Base-by-base conservation (phyloP, 2,888 invertebrate species). In the Amorpha juglandis region DNA sequence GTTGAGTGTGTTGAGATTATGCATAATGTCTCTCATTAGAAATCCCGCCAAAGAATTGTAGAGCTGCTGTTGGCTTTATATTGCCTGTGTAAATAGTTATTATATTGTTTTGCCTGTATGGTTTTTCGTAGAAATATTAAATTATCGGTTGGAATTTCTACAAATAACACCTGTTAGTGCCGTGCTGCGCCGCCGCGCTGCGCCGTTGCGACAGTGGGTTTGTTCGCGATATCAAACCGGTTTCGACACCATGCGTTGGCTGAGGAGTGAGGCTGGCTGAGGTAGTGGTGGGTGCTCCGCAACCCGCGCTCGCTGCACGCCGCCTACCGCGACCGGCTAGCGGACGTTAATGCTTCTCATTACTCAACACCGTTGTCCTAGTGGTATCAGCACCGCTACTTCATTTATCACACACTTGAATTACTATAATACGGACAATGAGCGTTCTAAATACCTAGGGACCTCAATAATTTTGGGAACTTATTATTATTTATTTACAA, bases 121-220 rank as follows among this genome's bases (percentile, higher is more conserved):
- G 68, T 72, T 74, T 75, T 73, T 72, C 73, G 71, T 73, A 73
- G 71, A 77, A 71, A 75, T 77, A 76, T 81, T 79, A 73, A 77
- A 78, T 82, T 83, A 81, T 85, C 75, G 78, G 69, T 75, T 78
- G 82, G 84, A 85, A 89, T 89, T 88, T 86, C 81, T 83, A 85
- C 84, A 84, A 88, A 87, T 79, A 84, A 84, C 91, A 90, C 88
- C 88, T 89, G 91, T 88, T 81, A 74, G 80, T 27, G 27, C 74
- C n/a, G n/a, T n/a, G 70, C 74, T 9, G 38, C 38, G 38, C 76
- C 77, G 83, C 89, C 89, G 87, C 74, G 70, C 74, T 7, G 35
- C 35, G 35, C 76, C 77, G 83, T 89, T 90, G 87, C 89, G 84
- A 88, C 85, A 87, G 84, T 78, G 76, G 80, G 82, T 81, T 79